Percentiles rank a stretch among this genome's conserved stretches.
Evolutionary conservation across 2,797 vertebrate genomes (phyloP).

Genomic region (Eulemur coronatus): DNA sequence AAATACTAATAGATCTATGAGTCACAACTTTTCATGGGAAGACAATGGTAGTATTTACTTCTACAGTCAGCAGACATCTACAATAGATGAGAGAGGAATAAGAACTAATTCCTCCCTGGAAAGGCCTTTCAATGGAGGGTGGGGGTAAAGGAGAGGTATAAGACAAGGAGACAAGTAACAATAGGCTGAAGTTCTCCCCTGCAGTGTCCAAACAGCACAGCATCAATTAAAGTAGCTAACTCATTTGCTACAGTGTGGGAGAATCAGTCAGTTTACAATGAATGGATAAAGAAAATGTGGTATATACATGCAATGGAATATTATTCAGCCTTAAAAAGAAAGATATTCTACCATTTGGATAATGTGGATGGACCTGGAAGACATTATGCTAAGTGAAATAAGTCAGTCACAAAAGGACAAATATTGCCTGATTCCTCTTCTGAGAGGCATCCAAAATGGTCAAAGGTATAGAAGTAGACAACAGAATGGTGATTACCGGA

Average conservation of each 20-base stretch:
- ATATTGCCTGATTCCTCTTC: background rate
- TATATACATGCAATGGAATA: background rate
- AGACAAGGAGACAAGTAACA: background rate
- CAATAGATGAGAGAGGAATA: background rate
- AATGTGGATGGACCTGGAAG: background rate
- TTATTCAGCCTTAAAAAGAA: background rate
- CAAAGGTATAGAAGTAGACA: background rate
- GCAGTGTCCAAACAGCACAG: background rate
- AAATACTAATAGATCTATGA: slow-evolving; percentile 9
- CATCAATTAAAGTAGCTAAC: background rate
- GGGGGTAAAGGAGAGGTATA: background rate
- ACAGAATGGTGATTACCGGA: background rate
- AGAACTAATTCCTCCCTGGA: background rate
- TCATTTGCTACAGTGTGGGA: background rate
- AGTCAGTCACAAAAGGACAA: background rate
- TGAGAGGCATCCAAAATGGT: background rate
- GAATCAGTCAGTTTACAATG: background rate
- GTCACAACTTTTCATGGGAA: background rate
- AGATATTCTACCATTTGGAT: background rate
- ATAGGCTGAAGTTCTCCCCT: background rate
- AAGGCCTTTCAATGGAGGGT: background rate
- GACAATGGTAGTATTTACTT: background rate
- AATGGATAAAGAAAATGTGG: background rate
- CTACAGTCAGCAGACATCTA: background rate
- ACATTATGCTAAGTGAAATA: background rate